These are phyloP conservation scores for Calliopsis andreniformis DNA, from an alignment of 1,140 invertebrate genomes.

Conservation along the genomic window DNA sequence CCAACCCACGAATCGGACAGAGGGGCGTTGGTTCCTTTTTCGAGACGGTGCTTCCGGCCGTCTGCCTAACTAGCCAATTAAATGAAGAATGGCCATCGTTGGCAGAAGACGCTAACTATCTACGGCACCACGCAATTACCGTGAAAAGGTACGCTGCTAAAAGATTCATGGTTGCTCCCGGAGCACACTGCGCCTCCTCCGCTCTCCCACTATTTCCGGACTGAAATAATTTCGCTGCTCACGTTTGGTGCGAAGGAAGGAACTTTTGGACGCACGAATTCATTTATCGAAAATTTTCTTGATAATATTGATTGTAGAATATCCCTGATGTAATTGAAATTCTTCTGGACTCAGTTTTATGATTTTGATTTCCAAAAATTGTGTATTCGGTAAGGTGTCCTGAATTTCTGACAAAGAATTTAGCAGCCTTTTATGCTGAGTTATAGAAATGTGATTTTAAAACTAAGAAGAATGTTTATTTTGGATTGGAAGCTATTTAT, in stretches of 20 bases:
- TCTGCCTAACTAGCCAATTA: slow-evolving; percentile 62
- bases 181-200: background rate
- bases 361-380: too few species aligned
- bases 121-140: slow-evolving; percentile 62
- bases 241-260: background rate
- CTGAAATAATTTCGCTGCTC: slow-evolving; percentile 56
- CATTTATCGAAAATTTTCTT: too few species aligned
- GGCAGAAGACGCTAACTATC: slow-evolving; percentile 61
- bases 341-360: too few species aligned
- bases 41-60: slow-evolving; percentile 43
- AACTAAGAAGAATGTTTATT: too few species aligned
- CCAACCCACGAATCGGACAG: slow-evolving; percentile 3
- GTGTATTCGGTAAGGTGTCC: too few species aligned
- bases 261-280: slow-evolving; percentile 4
- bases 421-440: too few species aligned
- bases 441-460: too few species aligned
- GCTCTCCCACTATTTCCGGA: slow-evolving; percentile 5
- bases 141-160: slow-evolving; percentile 61
- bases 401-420: too few species aligned
- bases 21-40: slow-evolving; percentile 41
- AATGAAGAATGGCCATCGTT: slow-evolving; percentile 50
- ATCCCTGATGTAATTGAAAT: too few species aligned
- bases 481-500: too few species aligned
- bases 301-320: too few species aligned
- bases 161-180: slow-evolving; percentile 67